Evolutionary conservation across 2,797 vertebrate genomes (phyloP).

Genomic region (Gastrophryne carolinensis): DNA sequence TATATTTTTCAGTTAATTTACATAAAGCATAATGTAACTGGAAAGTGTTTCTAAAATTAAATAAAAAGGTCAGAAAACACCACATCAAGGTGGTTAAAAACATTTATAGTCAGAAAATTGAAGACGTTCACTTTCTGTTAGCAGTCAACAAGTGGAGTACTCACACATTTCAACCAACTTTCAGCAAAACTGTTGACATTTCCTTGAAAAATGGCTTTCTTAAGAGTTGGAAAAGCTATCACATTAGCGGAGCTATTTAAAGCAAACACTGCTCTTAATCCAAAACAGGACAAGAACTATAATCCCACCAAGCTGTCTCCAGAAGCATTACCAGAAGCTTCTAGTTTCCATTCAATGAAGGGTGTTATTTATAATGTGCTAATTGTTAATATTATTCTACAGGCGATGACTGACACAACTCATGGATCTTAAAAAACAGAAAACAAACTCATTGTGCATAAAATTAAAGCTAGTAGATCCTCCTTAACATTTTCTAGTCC

Average conservation of each 20-base stretch:
- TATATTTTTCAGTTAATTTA: no score
- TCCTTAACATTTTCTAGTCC: not conserved
- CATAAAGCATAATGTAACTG: no score
- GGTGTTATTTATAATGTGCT: conserved; percentile 34
- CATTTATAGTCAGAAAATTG: conserved; percentile 17
- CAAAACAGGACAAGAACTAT: conserved; percentile 40
- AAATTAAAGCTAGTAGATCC: not conserved
- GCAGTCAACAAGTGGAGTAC: conserved; percentile 36
- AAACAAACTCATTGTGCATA: not conserved
- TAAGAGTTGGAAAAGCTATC: conserved; percentile 41
- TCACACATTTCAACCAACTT: conserved; percentile 28
- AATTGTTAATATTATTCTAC: conserved; percentile 17
- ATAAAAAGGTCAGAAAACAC: conserved; percentile 3
- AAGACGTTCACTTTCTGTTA: conserved; percentile 28
- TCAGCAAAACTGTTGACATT: conserved; percentile 45
- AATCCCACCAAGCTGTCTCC: conserved; percentile 47
- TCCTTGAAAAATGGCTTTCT: conserved; percentile 47
- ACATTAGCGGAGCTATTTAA: conserved; percentile 44
- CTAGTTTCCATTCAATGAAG: conserved; percentile 34
- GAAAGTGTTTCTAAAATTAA: no score
- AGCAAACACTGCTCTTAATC: conserved; percentile 33
- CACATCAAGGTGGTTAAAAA: not conserved
- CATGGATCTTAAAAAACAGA: not conserved
- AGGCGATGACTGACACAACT: conserved; percentile 30
- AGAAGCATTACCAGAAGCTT: conserved; percentile 28